phyloP scores from a whole-genome alignment of 2,113 vertebrate genomes.

The Nibea coibor region DNA sequence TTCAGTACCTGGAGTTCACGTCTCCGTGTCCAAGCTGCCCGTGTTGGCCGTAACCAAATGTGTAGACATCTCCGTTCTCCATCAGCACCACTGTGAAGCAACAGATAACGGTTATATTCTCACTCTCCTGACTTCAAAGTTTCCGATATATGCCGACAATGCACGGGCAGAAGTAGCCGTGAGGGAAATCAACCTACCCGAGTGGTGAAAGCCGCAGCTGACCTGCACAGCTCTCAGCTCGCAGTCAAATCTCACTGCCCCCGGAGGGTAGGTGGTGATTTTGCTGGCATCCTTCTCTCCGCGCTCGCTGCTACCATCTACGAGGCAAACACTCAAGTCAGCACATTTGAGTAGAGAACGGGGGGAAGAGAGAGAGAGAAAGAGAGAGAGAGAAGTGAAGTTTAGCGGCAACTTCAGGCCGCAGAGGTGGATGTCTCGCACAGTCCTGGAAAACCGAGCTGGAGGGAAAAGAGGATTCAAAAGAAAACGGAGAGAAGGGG shows the following conservation, averaged over 20 bases:
- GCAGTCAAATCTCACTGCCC: conserved; percentile 93
- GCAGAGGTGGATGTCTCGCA: conserved; percentile 55
- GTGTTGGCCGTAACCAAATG: conserved; percentile 98
- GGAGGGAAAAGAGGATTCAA: conserved; percentile 40
- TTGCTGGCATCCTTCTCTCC: conserved; percentile 99
- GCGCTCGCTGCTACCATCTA: conserved; percentile 96
- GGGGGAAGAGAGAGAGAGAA: neutral
- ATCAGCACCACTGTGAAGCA: conserved; percentile 92
- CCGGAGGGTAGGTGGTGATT: conserved; percentile 97
- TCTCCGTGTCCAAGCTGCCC: conserved; percentile 98
- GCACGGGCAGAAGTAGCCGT: neutral
- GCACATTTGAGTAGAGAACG: conserved; percentile 20
- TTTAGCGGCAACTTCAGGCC: conserved; percentile 54
- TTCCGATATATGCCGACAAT: neutral
- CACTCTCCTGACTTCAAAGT: neutral
- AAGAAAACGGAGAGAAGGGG: conserved; percentile 19
- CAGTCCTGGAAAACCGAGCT: conserved; percentile 70
- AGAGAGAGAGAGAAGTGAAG: conserved; percentile 23
- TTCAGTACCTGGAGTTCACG: conserved; percentile 93
- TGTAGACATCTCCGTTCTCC: conserved; percentile 99
- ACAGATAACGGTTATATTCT: neutral
- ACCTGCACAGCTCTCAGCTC: conserved; percentile 96
- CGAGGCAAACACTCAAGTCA: conserved; percentile 67
- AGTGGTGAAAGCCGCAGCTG: conserved; percentile 99
- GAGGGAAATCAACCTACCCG: conserved; percentile 85